Percentiles rank a stretch among this genome's conserved stretches.
Evolutionary conservation across 2,113 vertebrate genomes (phyloP).

Genomic region (Colossoma macropomum): DNA sequence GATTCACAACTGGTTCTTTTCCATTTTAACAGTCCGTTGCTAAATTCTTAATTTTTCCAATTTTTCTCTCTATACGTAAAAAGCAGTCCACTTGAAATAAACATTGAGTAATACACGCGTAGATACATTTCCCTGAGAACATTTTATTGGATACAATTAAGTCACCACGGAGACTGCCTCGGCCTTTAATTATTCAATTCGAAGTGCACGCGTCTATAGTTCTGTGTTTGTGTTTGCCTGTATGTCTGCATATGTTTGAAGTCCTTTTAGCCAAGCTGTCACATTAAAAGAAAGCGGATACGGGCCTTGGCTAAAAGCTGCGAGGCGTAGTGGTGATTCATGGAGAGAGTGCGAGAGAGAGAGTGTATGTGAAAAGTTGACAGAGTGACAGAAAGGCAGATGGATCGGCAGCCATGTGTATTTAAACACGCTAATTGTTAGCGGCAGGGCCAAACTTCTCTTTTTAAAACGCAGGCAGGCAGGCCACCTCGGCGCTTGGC

Average conservation of each 20-base stretch:
- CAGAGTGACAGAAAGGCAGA: constrained; percentile 59
- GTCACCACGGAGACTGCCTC: constrained; percentile 19
- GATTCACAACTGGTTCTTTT: neutral
- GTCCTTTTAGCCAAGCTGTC: constrained; percentile 51
- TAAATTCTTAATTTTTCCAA: neutral
- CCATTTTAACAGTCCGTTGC: neutral
- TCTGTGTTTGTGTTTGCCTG: neutral
- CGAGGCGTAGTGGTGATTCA: constrained; percentile 26
- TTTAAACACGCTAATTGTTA: constrained; percentile 61
- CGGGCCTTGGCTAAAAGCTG: constrained; percentile 37
- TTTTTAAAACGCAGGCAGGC: constrained; percentile 44
- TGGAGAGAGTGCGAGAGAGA: constrained; percentile 6
- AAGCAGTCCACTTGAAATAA: neutral
- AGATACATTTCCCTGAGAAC: neutral
- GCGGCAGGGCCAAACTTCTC: constrained; percentile 45
- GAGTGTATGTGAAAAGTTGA: constrained; percentile 41
- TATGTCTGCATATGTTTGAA: constrained; percentile 30
- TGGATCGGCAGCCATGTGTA: constrained; percentile 58
- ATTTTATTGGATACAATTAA: neutral
- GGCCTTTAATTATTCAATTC: constrained; percentile 12
- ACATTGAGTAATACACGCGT: neutral
- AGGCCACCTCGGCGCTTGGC: constrained; percentile 16
- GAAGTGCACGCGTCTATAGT: neutral
- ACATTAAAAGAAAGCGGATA: constrained; percentile 19
- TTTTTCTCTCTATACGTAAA: neutral